A percentile compares a stretch with the other conserved stretches of the same genome.
Conservation (phyloP, 2,888 invertebrate species). For the Plusia festucae region DNA sequence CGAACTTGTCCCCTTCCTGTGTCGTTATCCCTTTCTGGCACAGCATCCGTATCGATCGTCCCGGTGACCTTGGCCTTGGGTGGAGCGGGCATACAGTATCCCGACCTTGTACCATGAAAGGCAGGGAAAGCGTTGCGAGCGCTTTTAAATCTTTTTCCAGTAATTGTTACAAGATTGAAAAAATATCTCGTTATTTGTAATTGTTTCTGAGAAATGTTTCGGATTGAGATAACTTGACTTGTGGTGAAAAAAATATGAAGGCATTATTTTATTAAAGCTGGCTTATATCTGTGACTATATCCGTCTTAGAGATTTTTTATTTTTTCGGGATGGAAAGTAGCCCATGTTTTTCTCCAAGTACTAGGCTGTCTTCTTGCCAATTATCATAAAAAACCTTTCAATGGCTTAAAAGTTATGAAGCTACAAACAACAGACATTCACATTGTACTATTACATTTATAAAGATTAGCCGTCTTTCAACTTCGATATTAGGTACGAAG, state of each 20-base stretch:
- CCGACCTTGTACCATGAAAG: slow-evolving; percentile 72
- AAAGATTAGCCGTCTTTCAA: no score
- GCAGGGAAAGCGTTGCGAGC: slow-evolving; percentile 13
- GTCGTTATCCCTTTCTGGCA: slow-evolving; percentile 63
- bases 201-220: not conserved
- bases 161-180: not conserved
- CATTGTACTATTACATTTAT: no score
- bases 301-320: no score
- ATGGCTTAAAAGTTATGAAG: no score
- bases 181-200: not conserved
- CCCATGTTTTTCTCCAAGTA: no score
- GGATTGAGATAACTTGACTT: not conserved
- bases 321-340: no score
- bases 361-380: no score
- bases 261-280: not conserved
- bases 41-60: slow-evolving; percentile 87
- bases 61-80: slow-evolving; percentile 79
- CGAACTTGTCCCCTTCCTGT: slow-evolving; percentile 33
- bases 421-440: no score
- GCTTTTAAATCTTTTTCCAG: not conserved
- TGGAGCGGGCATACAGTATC: slow-evolving; percentile 62
- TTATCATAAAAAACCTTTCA: no score
- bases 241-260: not conserved
- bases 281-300: not conserved
- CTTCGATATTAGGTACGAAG: no score